Percentiles rank a stretch among this genome's conserved stretches.
phyloP scores from a whole-genome alignment of 2,113 vertebrate species.

The Leptobrachium leishanense region DNA sequence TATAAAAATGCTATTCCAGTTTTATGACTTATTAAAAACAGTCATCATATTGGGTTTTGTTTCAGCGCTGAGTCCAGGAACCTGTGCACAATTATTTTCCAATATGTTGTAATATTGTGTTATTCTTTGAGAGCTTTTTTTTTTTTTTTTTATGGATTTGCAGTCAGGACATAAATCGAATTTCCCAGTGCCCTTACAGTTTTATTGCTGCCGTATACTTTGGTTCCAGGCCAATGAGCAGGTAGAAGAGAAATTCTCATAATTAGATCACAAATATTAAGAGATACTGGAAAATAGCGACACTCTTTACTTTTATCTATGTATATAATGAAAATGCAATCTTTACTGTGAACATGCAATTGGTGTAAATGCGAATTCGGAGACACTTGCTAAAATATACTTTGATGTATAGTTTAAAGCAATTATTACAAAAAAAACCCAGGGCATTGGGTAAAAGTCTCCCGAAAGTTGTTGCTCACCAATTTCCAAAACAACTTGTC shows the following conservation, averaged over 20 bases:
- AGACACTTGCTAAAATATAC: no score
- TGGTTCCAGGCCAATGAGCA: conserved; percentile 8
- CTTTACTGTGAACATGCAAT: no score
- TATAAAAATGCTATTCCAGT: conserved; percentile 1
- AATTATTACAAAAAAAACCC: no score
- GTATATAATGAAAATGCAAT: background rate
- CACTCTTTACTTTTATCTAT: background rate
- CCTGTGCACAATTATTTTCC: conserved; percentile 35
- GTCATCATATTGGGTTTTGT: conserved; percentile 28
- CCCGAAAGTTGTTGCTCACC: no score
- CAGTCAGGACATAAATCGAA: conserved; percentile 17
- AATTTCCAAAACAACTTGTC: no score
- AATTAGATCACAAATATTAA: conserved; percentile 13
- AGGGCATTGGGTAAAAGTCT: no score
- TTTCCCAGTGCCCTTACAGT: conserved; percentile 7
- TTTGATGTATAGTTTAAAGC: no score
- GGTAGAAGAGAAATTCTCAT: conserved; percentile 10
- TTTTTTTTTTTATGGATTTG: conserved; percentile 20
- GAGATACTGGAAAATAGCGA: background rate
- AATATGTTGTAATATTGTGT: conserved; percentile 22
- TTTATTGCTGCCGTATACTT: conserved; percentile 17
- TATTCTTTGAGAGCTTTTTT: conserved; percentile 11
- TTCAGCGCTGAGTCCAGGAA: conserved; percentile 19
- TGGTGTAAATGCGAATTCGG: no score
- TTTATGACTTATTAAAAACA: conserved; percentile 35